Evolutionary conservation across 2,797 vertebrate species (phyloP).

Genomic region (Philypnodon macrostomus): DNA sequence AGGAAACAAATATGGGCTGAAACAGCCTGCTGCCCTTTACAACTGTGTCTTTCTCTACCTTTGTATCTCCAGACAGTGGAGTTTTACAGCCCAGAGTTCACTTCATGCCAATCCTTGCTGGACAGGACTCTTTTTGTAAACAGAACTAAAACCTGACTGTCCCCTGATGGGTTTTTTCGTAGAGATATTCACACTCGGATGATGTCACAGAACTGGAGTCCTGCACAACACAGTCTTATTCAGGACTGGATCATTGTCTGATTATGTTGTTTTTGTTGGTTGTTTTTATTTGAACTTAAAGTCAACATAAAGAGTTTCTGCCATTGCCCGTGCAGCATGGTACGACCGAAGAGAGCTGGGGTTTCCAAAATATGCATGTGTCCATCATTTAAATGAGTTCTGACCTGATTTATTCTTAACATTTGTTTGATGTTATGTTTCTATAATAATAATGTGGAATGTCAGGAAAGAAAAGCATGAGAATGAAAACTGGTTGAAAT

Average conservation of each 20-base stretch:
- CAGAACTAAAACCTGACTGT: constrained; percentile 19
- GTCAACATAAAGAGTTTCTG: constrained; percentile 31
- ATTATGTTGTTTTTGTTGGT: constrained; percentile 16
- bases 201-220: constrained; percentile 29
- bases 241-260: constrained; percentile 45
- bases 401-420: constrained; percentile 9
- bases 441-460: constrained; percentile 14
- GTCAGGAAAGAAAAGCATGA: constrained; percentile 13
- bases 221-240: constrained; percentile 25
- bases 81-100: constrained; percentile 66
- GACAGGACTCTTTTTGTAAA: constrained; percentile 32
- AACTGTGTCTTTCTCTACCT: constrained; percentile 54
- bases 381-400: constrained; percentile 36
- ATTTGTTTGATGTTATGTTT: constrained; percentile 19
- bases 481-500: constrained; percentile 40
- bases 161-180: constrained; percentile 19
- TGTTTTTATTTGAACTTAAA: constrained; percentile 16
- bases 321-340: constrained; percentile 33
- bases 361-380: constrained; percentile 51
- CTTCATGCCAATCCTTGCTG: constrained; percentile 64
- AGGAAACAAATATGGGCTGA: constrained; percentile 45
- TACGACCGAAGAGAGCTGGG: constrained; percentile 19
- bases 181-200: constrained; percentile 28
- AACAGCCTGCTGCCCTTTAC: constrained; percentile 59
- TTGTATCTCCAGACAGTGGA: constrained; percentile 46